Evolutionary conservation across 2,888 invertebrate species (phyloP).

Genomic region (Tetropium fuscum): DNA sequence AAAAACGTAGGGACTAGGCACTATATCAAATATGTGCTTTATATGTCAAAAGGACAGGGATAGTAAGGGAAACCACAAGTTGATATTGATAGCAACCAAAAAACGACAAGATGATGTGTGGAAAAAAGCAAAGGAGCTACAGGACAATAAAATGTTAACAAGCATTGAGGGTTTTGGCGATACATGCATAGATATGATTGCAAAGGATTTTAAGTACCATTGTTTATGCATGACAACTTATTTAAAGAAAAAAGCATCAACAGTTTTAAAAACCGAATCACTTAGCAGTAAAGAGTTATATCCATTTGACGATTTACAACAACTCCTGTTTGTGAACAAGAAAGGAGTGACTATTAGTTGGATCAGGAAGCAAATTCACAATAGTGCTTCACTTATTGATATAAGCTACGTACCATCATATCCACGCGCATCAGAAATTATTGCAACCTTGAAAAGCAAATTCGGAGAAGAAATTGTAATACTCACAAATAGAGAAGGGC

Average conservation of each 20-base stretch:
- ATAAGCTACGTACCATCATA: not conserved
- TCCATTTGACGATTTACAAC: not conserved
- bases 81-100: not conserved
- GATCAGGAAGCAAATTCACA: not conserved
- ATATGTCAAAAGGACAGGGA: not conserved
- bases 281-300: not conserved
- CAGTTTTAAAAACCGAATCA: not conserved
- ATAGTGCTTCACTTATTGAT: not conserved
- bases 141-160: not conserved
- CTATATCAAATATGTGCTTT: too few relatives aligned
- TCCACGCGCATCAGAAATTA: not conserved
- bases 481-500: not conserved
- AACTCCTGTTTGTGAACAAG: not conserved
- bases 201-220: not conserved
- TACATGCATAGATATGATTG: not conserved
- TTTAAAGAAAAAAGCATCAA: not conserved
- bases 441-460: not conserved
- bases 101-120: not conserved
- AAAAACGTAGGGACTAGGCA: too few relatives aligned
- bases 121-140: not conserved
- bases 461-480: not conserved
- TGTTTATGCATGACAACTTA: not conserved
- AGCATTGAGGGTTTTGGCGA: not conserved
- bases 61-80: not conserved
- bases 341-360: not conserved